Conservation (phyloP, 2,888 invertebrate genomes). For the Apotomis capreana region DNA sequence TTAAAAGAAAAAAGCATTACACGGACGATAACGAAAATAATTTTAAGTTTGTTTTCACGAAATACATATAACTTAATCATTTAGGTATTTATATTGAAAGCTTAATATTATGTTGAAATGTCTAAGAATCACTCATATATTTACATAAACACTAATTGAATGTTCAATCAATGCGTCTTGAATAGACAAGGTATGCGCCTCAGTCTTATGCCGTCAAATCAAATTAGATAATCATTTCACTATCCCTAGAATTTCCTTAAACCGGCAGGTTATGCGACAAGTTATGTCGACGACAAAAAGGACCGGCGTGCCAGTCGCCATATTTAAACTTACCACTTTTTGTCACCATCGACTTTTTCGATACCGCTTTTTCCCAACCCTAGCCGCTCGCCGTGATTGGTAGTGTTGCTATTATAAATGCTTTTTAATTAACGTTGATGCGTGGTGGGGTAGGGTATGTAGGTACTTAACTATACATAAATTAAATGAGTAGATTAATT, state of each 20-base stretch:
- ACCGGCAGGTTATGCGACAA: constrained; percentile 35
- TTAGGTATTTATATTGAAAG: too few relatives aligned
- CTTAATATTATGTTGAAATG: too few relatives aligned
- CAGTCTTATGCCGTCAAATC: constrained; percentile 24
- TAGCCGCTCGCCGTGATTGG: constrained; percentile 37
- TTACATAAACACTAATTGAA: too few relatives aligned
- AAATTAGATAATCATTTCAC: constrained; percentile 35
- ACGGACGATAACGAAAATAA: too few relatives aligned
- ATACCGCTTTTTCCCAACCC: constrained; percentile 29
- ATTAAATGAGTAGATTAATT: background rate
- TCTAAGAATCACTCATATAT: too few relatives aligned
- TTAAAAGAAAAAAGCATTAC: too few relatives aligned
- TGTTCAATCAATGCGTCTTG: background rate
- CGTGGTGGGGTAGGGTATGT: constrained; percentile 9
- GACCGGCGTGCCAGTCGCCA: constrained; percentile 30
- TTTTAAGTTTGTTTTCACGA: too few relatives aligned
- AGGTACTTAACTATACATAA: constrained; percentile 7
- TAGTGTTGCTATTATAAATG: constrained; percentile 38
- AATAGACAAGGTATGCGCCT: constrained; percentile 8
- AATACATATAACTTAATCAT: too few relatives aligned
- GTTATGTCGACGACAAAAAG: constrained; percentile 36
- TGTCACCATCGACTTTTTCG: constrained; percentile 24
- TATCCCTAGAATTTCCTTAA: constrained; percentile 29
- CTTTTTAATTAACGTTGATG: constrained; percentile 35
- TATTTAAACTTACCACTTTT: constrained; percentile 38